A percentile compares a stretch with the other conserved stretches of the same genome.
phyloP scores from a whole-genome alignment of 2,113 vertebrate genomes.

The Callospermophilus lateralis region DNA sequence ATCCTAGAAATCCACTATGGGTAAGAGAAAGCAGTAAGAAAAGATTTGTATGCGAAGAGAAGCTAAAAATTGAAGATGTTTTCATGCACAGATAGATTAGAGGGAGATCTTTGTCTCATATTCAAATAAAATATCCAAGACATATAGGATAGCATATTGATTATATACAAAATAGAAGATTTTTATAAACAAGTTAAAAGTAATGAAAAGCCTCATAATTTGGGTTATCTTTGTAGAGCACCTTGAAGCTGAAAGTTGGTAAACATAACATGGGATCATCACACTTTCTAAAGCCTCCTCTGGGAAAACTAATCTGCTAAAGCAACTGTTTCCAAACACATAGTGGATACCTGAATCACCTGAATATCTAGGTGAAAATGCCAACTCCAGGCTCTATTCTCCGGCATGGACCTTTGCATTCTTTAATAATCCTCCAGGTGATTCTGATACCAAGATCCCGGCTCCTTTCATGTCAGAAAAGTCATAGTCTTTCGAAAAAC shows the following conservation, averaged over 20 bases:
- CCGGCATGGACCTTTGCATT: neutral
- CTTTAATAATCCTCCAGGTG: neutral
- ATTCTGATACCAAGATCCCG: neutral
- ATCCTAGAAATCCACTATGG: neutral
- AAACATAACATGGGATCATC: slow-evolving; percentile 2
- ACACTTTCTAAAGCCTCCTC: neutral
- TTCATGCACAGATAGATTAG: neutral
- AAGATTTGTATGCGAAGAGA: neutral
- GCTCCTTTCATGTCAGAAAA: neutral
- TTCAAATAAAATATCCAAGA: neutral
- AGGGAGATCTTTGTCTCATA: neutral
- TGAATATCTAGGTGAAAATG: neutral
- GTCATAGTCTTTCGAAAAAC: neutral
- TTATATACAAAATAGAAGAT: neutral
- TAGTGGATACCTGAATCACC: neutral
- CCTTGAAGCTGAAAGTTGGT: neutral
- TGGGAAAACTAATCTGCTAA: neutral
- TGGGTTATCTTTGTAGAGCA: neutral
- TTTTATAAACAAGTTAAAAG: neutral
- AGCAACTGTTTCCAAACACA: neutral
- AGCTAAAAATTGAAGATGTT: neutral
- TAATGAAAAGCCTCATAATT: neutral
- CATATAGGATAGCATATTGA: neutral
- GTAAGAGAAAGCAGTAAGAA: neutral
- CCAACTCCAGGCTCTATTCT: neutral